phyloP scores from a whole-genome alignment of 2,797 vertebrate species.

The Pelochelys cantorii region DNA sequence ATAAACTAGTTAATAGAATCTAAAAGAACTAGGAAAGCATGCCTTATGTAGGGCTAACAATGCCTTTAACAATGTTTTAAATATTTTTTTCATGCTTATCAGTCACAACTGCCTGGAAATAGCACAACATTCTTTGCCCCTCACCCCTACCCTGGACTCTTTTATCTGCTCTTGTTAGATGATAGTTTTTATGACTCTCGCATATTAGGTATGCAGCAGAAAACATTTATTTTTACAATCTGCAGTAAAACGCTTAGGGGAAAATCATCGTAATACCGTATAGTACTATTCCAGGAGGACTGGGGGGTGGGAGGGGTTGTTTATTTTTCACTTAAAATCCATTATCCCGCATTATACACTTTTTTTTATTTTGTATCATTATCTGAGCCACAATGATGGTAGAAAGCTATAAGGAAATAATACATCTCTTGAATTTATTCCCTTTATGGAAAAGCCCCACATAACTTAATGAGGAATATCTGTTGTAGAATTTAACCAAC shows the following conservation, averaged over 20 bases:
- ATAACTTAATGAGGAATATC: background rate
- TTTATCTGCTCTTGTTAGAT: conserved; percentile 57
- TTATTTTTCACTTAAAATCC: background rate
- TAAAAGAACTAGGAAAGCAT: conserved; percentile 24
- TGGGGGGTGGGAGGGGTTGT: background rate
- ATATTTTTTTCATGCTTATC: conserved; percentile 41
- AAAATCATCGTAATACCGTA: conserved; percentile 24
- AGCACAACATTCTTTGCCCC: background rate
- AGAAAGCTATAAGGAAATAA: background rate
- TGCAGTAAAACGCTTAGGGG: conserved; percentile 40
- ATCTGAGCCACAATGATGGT: background rate
- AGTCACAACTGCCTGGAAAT: conserved; percentile 33
- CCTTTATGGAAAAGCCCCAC: background rate
- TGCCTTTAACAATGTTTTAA: conserved; percentile 35
- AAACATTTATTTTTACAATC: conserved; percentile 58
- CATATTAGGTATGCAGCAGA: conserved; percentile 31
- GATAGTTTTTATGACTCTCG: conserved; percentile 46
- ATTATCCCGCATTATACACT: background rate
- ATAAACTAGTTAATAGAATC: conserved; percentile 2
- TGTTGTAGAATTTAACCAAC: background rate
- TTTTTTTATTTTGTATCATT: conserved; percentile 5
- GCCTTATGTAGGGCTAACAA: conserved; percentile 26
- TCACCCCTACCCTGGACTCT: background rate
- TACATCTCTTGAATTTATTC: conserved; percentile 5
- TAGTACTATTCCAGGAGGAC: conserved; percentile 11